Conservation (phyloP, 2,797 vertebrate species). For the Melopsittacus undulatus region DNA sequence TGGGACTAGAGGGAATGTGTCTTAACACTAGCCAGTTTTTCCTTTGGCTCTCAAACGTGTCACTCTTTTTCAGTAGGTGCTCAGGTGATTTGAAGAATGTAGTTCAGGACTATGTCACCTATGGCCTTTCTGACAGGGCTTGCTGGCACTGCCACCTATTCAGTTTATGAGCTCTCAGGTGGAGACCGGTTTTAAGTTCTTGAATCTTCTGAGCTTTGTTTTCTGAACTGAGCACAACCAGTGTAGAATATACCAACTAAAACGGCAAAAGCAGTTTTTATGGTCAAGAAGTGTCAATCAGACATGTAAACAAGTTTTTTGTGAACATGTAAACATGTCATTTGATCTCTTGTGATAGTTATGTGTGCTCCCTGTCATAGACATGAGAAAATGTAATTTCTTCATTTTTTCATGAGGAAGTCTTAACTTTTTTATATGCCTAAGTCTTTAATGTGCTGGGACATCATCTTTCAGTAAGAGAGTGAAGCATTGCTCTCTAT, state of each 20-base stretch:
- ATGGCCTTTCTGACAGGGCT: neutral
- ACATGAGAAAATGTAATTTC: neutral
- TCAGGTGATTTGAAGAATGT: neutral
- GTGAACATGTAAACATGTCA: neutral
- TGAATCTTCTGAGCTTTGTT: neutral
- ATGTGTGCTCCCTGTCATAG: neutral
- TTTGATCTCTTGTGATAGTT: neutral
- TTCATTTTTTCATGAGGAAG: neutral
- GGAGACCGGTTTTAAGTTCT: neutral
- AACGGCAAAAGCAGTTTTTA: neutral
- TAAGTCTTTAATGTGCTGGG: neutral
- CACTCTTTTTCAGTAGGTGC: neutral
- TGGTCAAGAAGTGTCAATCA: neutral
- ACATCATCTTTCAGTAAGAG: neutral
- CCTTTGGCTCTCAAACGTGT: neutral
- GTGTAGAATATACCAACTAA: neutral
- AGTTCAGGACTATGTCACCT: rapidly evolving
- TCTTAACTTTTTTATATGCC: neutral
- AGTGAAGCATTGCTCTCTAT: neutral
- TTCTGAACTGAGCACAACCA: neutral
- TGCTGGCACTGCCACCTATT: neutral
- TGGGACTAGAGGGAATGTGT: neutral
- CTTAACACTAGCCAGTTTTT: neutral
- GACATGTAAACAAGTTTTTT: neutral
- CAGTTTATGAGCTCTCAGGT: neutral